Percentiles rank a stretch among this genome's conserved stretches.
phyloP scores from a whole-genome alignment of 2,888 invertebrate genomes.

The Oeneis ivallda region DNA sequence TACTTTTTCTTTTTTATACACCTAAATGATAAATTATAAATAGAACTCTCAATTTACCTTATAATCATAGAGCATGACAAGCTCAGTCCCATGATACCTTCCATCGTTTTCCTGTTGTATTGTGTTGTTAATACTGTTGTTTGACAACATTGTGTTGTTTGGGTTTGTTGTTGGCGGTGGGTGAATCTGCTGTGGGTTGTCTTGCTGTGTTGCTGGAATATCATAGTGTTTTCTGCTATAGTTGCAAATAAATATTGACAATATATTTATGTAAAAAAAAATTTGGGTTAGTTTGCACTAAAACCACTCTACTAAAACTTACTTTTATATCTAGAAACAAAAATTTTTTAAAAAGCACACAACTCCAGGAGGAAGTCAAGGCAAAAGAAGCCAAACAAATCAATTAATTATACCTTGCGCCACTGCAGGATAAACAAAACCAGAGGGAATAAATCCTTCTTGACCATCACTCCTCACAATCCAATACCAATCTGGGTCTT shows the following conservation, averaged over 20 bases:
- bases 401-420: slow-evolving; percentile 80
- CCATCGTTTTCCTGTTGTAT: slow-evolving; percentile 82
- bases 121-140: slow-evolving; percentile 47
- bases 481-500: slow-evolving; percentile 99
- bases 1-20: too few species aligned
- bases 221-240: neutral
- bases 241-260: too few species aligned
- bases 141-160: slow-evolving; percentile 52
- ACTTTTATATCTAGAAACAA: too few species aligned
- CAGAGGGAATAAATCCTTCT: slow-evolving; percentile 97
- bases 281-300: too few species aligned
- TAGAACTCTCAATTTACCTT: slow-evolving; percentile 79
- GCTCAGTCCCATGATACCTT: slow-evolving; percentile 92
- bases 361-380: too few species aligned
- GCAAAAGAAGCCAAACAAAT: neutral
- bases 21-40: neutral
- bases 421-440: slow-evolving; percentile 95
- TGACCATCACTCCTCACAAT: slow-evolving; percentile 95
- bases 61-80: slow-evolving; percentile 97
- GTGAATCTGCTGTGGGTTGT: slow-evolving; percentile 55
- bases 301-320: too few species aligned
- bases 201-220: slow-evolving; percentile 62
- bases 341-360: too few species aligned
- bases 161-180: slow-evolving; percentile 52
- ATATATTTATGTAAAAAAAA: neutral